Conservation (phyloP, 2,113 vertebrate species). For the Rhinichthys klamathensis region DNA sequence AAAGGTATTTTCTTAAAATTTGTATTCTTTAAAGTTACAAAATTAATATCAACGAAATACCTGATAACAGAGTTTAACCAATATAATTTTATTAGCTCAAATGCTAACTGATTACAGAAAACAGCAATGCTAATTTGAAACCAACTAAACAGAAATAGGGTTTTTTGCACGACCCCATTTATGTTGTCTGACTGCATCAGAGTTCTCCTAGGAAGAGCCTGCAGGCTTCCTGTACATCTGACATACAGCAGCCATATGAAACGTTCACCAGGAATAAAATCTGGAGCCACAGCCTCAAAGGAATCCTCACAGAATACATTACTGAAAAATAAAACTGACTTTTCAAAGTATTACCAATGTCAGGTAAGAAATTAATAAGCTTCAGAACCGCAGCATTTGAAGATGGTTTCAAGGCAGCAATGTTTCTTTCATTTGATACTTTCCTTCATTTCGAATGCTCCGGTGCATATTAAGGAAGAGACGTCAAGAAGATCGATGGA, state of each 20-base stretch:
- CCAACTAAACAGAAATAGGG: constrained; percentile 68
- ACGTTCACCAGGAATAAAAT: constrained; percentile 58
- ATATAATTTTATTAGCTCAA: neutral
- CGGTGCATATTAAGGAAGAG: constrained; percentile 25
- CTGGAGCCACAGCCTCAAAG: constrained; percentile 62
- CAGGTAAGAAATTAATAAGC: constrained; percentile 62
- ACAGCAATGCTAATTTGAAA: constrained; percentile 70
- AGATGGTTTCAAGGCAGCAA: constrained; percentile 42
- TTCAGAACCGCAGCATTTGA: constrained; percentile 39
- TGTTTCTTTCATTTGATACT: constrained; percentile 36
- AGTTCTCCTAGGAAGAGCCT: constrained; percentile 74
- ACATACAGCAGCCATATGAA: constrained; percentile 65
- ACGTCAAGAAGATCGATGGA: constrained; percentile 31
- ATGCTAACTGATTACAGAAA: neutral
- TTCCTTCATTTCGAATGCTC: constrained; percentile 21
- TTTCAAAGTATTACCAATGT: constrained; percentile 63
- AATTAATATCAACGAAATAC: neutral
- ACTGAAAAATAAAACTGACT: constrained; percentile 69
- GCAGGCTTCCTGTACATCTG: constrained; percentile 79
- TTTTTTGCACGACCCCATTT: constrained; percentile 77
- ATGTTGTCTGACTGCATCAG: constrained; percentile 73
- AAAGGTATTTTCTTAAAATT: neutral
- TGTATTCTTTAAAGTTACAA: neutral
- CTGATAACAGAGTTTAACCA: neutral
- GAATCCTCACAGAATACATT: constrained; percentile 74